phyloP scores from a whole-genome alignment of 2,888 invertebrate species.

The Lysandra coridon region DNA sequence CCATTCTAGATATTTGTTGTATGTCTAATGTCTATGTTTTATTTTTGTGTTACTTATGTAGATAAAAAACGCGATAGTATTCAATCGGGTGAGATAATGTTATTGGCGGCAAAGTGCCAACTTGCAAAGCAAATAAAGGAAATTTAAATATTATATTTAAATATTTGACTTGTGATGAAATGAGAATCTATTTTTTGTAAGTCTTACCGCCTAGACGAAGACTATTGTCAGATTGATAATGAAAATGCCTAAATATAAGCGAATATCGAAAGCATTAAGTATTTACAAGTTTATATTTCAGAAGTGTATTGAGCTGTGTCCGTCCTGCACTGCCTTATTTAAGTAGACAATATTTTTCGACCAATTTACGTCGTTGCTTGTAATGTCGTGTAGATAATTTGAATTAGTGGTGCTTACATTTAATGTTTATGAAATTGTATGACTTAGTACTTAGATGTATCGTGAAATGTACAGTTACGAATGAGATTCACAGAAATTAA shows the following conservation, averaged over 20 bases:
- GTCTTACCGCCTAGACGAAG: slow-evolving; percentile 11
- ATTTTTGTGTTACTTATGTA: too few relatives aligned
- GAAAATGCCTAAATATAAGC: neutral
- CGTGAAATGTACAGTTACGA: slow-evolving; percentile 76
- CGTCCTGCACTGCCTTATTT: slow-evolving; percentile 33
- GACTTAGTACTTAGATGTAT: slow-evolving; percentile 42
- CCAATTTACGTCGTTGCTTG: slow-evolving; percentile 24
- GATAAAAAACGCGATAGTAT: neutral
- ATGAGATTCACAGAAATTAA: slow-evolving; percentile 71
- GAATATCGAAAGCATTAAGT: neutral
- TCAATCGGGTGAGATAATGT: neutral
- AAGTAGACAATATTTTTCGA: slow-evolving; percentile 31
- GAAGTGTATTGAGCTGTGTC: slow-evolving; percentile 16
- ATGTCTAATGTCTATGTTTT: too few relatives aligned
- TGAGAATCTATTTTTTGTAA: neutral
- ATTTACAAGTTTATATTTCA: slow-evolving; percentile 4
- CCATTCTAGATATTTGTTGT: too few relatives aligned
- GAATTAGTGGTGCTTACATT: slow-evolving; percentile 36
- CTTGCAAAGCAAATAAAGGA: neutral
- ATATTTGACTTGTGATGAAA: neutral
- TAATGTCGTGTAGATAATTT: slow-evolving; percentile 36
- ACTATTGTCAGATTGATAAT: neutral
- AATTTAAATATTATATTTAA: neutral
- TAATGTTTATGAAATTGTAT: slow-evolving; percentile 28
- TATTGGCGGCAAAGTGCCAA: too few relatives aligned